phyloP scores from a whole-genome alignment of 2,888 invertebrate genomes.

The Zonitis immaculata region DNA sequence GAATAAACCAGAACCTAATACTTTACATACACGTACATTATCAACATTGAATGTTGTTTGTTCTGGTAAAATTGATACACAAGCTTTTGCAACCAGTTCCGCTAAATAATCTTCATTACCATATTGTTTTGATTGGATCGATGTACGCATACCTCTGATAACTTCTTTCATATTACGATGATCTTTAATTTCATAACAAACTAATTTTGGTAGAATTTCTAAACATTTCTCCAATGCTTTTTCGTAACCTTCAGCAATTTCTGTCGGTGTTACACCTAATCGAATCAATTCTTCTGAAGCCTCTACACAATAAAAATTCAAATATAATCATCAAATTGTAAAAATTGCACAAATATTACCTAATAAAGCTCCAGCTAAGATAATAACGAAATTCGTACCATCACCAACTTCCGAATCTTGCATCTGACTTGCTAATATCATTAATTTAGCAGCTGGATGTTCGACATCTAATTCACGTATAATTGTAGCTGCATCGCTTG shows the following conservation, averaged over 20 bases:
- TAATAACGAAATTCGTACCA: constrained; percentile 97
- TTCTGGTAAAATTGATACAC: constrained; percentile 82
- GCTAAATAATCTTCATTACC: constrained; percentile 94
- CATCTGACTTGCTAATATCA: constrained; percentile 96
- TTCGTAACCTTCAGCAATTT: constrained; percentile 95
- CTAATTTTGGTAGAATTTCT: constrained; percentile 80
- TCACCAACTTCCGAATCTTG: constrained; percentile 98
- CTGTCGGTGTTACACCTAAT: constrained; percentile 93
- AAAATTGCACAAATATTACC: constrained; percentile 21
- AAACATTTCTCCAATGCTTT: constrained; percentile 81
- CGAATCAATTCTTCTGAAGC: constrained; percentile 87
- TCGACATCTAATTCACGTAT: constrained; percentile 93
- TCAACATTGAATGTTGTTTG: constrained; percentile 93
- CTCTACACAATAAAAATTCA: constrained; percentile 50
- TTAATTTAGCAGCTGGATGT: constrained; percentile 96
- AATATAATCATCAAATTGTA: neutral
- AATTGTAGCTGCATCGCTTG: constrained; percentile 98
- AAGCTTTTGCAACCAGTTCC: constrained; percentile 79
- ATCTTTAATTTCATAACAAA: constrained; percentile 73
- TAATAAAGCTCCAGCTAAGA: constrained; percentile 87
- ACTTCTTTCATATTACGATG: constrained; percentile 64
- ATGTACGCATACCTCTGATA: constrained; percentile 66
- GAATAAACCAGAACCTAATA: constrained; percentile 76
- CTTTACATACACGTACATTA: constrained; percentile 92
- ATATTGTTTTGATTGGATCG: constrained; percentile 97